These are phyloP conservation scores for Sminthopsis crassicaudata DNA, from an alignment of 2,113 vertebrate genomes.

Conservation along the genomic window DNA sequence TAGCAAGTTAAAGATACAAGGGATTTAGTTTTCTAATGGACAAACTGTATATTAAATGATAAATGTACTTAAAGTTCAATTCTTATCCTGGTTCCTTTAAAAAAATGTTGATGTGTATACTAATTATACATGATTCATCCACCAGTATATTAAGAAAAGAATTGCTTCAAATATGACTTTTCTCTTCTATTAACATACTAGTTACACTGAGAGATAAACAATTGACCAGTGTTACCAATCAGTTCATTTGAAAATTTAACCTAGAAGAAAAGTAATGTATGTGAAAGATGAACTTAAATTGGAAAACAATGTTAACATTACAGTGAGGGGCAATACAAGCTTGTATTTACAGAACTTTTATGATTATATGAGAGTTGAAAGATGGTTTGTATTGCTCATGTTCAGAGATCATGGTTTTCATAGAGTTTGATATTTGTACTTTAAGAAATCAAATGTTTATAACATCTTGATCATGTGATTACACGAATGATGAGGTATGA, in stretches of 20 bases:
- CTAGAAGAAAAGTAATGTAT: neutral
- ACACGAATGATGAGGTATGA: neutral
- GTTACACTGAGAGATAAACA: neutral
- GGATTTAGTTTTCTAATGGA: too few relatives aligned
- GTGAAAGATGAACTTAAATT: neutral
- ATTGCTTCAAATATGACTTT: neutral
- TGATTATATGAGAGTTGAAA: neutral
- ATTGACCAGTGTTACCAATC: neutral
- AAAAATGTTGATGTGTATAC: neutral
- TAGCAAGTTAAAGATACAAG: too few relatives aligned
- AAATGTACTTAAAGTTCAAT: neutral
- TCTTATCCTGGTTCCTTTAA: neutral
- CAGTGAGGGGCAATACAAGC: neutral
- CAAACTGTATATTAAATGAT: neutral
- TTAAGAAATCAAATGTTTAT: neutral
- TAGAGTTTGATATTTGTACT: neutral
- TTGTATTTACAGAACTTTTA: neutral
- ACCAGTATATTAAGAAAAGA: neutral
- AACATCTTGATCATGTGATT: neutral
- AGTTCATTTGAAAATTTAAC: neutral
- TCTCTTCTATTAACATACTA: neutral
- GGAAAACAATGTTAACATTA: neutral
- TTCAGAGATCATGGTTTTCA: neutral
- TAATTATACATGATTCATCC: neutral
- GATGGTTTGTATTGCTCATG: neutral